Evolutionary conservation across 2,888 invertebrate genomes (phyloP), one percentile per base, ranked within the genome.

Genomic region (Sinohyriopsis cumingii): DNA sequence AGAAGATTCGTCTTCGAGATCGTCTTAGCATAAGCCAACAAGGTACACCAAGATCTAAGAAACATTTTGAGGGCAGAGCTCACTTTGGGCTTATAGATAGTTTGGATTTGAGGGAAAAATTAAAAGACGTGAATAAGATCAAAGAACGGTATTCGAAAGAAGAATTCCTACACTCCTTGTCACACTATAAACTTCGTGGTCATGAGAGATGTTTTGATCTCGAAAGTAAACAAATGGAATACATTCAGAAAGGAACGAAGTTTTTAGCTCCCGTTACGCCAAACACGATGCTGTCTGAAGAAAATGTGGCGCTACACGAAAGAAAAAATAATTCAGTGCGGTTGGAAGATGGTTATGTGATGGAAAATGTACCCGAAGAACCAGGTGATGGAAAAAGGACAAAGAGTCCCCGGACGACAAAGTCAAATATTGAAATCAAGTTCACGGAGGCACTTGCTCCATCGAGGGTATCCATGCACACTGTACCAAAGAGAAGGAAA

Each of bases 81-180:
- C 73, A 75, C 33, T 59, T 77, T 15, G 75, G 77, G 22, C 53
- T 77, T 18, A 77, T 77, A 20, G 77, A 77, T 53, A 75, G 69
- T 28, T 65, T 77, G 5, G 77, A 77, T 71, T 65, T 77, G 25
- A 77, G 71, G 55, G 77, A 77, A 66, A 69, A 65, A 33, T 63
- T 77, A 19, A 61, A 69, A 62, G 77, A 77, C 61, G 65, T 77
- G 12, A 75, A 77, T 56, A 75, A 75, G 59, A 75, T 77, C 7
- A 77, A 77, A 55, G 73, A 75, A 65, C 59, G 77, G 45, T 77
- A 77, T 69, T 77, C 77, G 20, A 73, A 68, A 22, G 71, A 77
- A 55, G 57, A 71, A 25, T 77, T 77, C 33, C 71, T 75, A 61
- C 65, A 71, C 59, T 77, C 77, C 9, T 66, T 77, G 9, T 55